Evolutionary conservation across 2,888 invertebrate species (phyloP).

Genomic region (Smittia aterrima): DNA sequence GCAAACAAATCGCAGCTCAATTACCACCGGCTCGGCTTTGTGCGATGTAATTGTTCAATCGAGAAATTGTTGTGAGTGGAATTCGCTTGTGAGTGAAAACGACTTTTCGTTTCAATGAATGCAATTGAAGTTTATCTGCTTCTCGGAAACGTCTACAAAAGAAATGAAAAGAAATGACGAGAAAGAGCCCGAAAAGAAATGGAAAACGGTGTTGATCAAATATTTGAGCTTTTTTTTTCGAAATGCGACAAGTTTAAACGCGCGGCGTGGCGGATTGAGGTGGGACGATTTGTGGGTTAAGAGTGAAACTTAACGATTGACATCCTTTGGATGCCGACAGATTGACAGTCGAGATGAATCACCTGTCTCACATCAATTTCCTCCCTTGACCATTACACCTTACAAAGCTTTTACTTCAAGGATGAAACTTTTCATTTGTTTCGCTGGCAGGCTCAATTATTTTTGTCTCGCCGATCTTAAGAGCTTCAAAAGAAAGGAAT

Average conservation of each 20-base stretch:
- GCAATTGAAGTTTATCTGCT: too few relatives aligned
- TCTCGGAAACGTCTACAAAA: neutral
- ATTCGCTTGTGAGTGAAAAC: neutral
- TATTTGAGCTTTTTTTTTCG: neutral
- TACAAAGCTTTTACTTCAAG: neutral
- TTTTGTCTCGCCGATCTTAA: too few relatives aligned
- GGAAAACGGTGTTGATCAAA: conserved; percentile 11
- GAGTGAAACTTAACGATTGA: too few relatives aligned
- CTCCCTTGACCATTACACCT: neutral
- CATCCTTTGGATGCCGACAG: too few relatives aligned
- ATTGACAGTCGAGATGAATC: neutral
- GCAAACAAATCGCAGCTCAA: neutral
- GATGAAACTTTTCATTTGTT: neutral
- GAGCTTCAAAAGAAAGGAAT: neutral
- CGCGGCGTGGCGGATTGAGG: too few relatives aligned
- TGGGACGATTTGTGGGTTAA: too few relatives aligned
- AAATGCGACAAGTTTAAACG: neutral
- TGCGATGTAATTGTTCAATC: too few relatives aligned
- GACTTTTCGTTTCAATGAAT: too few relatives aligned
- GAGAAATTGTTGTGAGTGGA: neutral
- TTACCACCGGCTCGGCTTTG: too few relatives aligned
- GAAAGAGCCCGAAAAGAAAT: neutral
- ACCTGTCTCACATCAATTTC: neutral
- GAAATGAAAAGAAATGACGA: neutral
- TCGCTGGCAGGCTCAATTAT: neutral